phyloP scores from a whole-genome alignment of 2,797 vertebrate genomes.

The Sebastes flavidus region DNA sequence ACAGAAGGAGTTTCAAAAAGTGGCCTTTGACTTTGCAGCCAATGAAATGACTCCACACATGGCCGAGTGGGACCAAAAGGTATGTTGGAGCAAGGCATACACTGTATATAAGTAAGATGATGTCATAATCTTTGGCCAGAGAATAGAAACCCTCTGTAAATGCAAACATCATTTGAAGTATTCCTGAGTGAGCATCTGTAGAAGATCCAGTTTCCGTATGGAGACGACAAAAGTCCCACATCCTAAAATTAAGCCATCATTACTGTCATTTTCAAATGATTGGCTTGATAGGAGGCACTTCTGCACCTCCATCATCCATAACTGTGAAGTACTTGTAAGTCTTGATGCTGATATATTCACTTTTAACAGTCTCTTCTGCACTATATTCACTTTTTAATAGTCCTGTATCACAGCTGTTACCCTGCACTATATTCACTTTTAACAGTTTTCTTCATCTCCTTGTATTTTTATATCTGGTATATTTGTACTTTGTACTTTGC shows the following conservation, averaged over 20 bases:
- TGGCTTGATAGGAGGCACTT: not conserved
- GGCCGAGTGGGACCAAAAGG: slow-evolving; percentile 96
- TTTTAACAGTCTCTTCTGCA: too few relatives aligned
- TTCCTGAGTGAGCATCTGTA: not conserved
- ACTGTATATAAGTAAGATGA: not conserved
- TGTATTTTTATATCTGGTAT: too few relatives aligned
- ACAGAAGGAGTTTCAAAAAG: slow-evolving; percentile 96
- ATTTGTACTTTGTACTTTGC: too few relatives aligned
- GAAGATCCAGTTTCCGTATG: not conserved
- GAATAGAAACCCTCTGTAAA: too few relatives aligned
- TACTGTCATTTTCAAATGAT: not conserved
- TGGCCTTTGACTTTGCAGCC: slow-evolving; percentile 94
- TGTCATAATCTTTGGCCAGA: not conserved
- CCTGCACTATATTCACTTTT: too few relatives aligned
- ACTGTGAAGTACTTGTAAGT: not conserved
- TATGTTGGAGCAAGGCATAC: slow-evolving; percentile 41
- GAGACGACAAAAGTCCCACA: not conserved
- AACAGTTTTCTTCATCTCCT: too few relatives aligned
- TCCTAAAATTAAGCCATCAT: not conserved
- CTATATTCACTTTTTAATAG: too few relatives aligned
- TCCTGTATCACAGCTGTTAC: too few relatives aligned
- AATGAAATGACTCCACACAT: slow-evolving; percentile 96
- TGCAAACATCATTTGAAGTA: too few relatives aligned
- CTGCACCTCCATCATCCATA: not conserved
- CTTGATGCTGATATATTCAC: not conserved